Evolutionary conservation across 2,888 invertebrate species (phyloP), one percentile per base, ranked within the genome.

Genomic region (Rhingia campestris): DNA sequence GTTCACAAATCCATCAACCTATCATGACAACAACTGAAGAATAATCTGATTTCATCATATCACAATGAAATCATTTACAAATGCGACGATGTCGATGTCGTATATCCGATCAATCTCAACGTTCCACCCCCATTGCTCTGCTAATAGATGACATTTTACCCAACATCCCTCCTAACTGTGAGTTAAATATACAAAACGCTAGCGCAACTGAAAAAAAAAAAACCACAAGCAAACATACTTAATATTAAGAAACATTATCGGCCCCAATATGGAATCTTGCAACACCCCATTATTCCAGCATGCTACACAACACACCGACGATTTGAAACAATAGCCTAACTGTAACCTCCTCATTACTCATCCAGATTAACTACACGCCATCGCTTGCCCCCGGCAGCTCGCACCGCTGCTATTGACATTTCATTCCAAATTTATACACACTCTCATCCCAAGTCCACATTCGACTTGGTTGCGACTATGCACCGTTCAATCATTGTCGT

Each of bases 221-320:
- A 51, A 33, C 4, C 12, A 35, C 30, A 4, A 63, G 6, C 67
- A 74, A 69, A 53, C 64, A 76, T 43, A 72, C 32, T 61, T 49
- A 51, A 51, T 22, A 63, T 77, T 77, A 43, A 70, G 84, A 69
- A 84, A 84, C 54, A 84, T 64, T 84, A 84, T 75, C 70, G 84
- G 84, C 70, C 84, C 80, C 80, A 80, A 84, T 84, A 80, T 80
- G 84, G 84, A 84, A 75, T 56, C 84, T 84, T 84, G 84, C 84
- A 58, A 84, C 80, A 84, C 70, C 35, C 75, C 79, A 73, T 73
- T n/a, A 41, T 67, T 49, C 58, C 69, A 63, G 58, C 63, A 75
- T 70, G 69, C 81, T 70, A 64, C 56, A n/a, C 7, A 32, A 10
- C 49, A 10, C 49, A 61, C 61, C 74, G 33, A 49, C 69, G 54